Evolutionary conservation across 1,140 invertebrate species (phyloP).

Genomic region (Neoseiulus cucumeris): DNA sequence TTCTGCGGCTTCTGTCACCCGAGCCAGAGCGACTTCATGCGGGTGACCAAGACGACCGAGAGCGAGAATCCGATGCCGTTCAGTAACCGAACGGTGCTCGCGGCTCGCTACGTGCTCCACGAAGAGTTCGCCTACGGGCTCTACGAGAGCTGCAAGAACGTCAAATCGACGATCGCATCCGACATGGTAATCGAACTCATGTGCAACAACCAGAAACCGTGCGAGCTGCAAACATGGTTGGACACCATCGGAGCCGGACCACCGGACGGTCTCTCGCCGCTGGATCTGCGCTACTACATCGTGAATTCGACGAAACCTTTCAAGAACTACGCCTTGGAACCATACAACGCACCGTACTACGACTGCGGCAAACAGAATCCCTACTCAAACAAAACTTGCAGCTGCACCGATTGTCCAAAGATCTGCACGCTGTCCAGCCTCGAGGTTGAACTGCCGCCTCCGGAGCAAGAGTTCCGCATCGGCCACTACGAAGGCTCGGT

Average conservation of each 20-base stretch:
- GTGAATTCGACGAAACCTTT: neutral
- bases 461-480: neutral
- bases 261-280: neutral
- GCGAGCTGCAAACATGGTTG: neutral
- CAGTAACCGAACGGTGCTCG: neutral
- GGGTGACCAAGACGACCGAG: neutral
- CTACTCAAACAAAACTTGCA: neutral
- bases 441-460: neutral
- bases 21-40: neutral
- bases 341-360: neutral
- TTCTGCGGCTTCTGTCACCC: conserved; percentile 4
- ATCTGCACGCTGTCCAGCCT: neutral
- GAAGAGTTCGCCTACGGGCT: conserved; percentile 1
- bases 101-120: neutral
- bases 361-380: neutral
- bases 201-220: neutral
- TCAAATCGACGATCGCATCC: neutral
- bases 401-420: conserved; percentile 1
- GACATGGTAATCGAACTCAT: neutral
- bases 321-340: neutral
- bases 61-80: neutral
- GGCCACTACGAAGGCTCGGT: neutral
- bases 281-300: neutral
- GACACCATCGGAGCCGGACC: neutral
- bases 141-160: neutral